A percentile compares a stretch with the other conserved stretches of the same genome.
phyloP scores from a whole-genome alignment of 2,797 vertebrate genomes.

The Aldrovandia affinis region DNA sequence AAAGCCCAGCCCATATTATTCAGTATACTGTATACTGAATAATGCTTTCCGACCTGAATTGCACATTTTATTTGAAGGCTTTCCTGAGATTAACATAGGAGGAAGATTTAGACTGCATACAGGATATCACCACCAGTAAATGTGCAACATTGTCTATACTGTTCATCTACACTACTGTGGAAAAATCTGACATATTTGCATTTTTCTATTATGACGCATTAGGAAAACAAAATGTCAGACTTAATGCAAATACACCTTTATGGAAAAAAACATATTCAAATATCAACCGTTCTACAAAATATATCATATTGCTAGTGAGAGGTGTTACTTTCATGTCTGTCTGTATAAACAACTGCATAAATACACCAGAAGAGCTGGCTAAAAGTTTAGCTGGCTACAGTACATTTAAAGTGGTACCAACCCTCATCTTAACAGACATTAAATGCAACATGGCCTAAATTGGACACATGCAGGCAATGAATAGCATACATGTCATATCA shows the following conservation, averaged over 20 bases:
- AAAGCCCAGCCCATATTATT: background rate
- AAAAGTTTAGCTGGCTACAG: too few species aligned
- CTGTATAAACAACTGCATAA: too few species aligned
- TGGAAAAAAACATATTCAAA: too few species aligned
- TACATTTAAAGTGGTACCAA: background rate
- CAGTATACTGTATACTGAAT: background rate
- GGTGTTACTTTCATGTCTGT: too few species aligned
- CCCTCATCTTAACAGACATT: background rate
- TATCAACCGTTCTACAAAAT: background rate
- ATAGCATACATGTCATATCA: background rate
- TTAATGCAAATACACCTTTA: background rate
- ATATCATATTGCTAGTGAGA: too few species aligned
- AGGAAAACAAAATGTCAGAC: background rate
- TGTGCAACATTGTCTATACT: background rate
- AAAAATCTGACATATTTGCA: constrained; percentile 3
- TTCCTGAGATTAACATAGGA: background rate
- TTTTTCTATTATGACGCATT: background rate
- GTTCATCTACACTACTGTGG: background rate
- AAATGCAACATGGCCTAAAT: background rate
- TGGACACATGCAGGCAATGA: background rate
- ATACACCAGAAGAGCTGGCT: too few species aligned
- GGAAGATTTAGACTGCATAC: background rate
- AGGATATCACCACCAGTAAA: background rate
- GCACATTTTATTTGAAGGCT: background rate
- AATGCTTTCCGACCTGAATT: background rate